These are phyloP conservation scores for Lepilemur septentrionalis DNA, from an alignment of 2,797 vertebrate genomes.

Conservation along the genomic window DNA sequence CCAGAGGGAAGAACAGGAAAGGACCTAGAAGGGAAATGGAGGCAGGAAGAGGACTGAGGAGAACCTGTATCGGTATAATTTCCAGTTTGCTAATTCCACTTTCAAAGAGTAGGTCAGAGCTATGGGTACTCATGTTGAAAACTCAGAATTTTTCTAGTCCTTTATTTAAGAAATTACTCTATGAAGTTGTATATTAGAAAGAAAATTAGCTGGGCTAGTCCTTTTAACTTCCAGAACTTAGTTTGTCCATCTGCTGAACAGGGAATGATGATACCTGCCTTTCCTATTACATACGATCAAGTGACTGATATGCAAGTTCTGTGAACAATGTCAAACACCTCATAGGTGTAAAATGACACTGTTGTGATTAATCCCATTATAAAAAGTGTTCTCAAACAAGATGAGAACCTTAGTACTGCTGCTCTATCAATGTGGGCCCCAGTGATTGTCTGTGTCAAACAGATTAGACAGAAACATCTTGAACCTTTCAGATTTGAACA, in stretches of 20 bases:
- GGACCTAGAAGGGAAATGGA: not conserved
- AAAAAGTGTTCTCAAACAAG: conserved; percentile 40
- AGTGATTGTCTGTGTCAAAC: not conserved
- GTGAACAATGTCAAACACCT: not conserved
- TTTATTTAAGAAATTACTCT: conserved; percentile 11
- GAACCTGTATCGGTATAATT: not conserved
- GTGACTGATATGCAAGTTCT: not conserved
- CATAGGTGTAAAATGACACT: not conserved
- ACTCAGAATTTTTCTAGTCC: not conserved
- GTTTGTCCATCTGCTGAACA: not conserved
- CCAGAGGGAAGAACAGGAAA: not conserved
- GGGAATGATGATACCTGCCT: not conserved
- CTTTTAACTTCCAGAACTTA: not conserved
- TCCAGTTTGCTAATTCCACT: not conserved
- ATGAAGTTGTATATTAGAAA: not conserved
- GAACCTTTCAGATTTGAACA: conserved; percentile 40
- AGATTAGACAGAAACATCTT: conserved; percentile 52
- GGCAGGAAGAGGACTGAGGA: not conserved
- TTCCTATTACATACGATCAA: not conserved
- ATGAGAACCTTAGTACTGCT: not conserved
- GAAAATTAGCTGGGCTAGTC: not conserved
- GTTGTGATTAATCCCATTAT: not conserved
- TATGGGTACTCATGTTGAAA: not conserved
- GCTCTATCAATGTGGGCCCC: conserved; percentile 11
- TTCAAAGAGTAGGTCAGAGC: not conserved